phyloP scores from a whole-genome alignment of 2,888 invertebrate genomes.

The Drosophila koepferae region DNA sequence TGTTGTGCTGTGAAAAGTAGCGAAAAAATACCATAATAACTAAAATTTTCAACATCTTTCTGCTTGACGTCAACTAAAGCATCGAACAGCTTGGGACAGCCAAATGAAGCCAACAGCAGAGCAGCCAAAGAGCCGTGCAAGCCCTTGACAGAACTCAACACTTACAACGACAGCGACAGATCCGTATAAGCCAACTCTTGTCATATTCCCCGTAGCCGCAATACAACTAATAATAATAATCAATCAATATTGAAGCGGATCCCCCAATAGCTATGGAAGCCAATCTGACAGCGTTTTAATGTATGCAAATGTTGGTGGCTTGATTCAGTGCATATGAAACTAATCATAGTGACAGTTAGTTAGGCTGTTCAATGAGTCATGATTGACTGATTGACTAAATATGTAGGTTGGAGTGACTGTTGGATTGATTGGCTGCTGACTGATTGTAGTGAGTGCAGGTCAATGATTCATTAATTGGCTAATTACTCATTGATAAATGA shows the following conservation, averaged over 20 bases:
- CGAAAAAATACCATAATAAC: slow-evolving; percentile 40
- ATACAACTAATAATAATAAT: slow-evolving; percentile 1
- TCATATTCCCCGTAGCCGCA: background rate
- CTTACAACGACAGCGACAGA: background rate
- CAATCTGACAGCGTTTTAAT: background rate
- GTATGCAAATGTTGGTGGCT: background rate
- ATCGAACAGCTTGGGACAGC: slow-evolving; percentile 10
- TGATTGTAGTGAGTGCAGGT: background rate
- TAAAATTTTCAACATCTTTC: slow-evolving; percentile 35
- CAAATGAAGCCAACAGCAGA: slow-evolving; percentile 11
- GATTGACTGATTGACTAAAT: background rate
- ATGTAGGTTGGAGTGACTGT: background rate
- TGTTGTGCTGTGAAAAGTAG: slow-evolving; percentile 39
- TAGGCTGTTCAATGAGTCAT: background rate
- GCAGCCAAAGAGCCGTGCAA: slow-evolving; percentile 10
- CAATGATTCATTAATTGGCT: background rate
- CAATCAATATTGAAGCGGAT: background rate
- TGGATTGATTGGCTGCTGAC: background rate
- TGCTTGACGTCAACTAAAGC: slow-evolving; percentile 5
- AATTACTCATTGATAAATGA: background rate
- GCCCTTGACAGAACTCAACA: background rate
- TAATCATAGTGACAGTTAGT: background rate
- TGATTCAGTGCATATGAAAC: background rate
- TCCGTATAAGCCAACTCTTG: background rate
- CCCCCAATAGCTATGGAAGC: background rate